Evolutionary conservation across 2,888 invertebrate species (phyloP), one percentile per base, ranked within the genome.

Genomic region (Willowsia nigromaculata): DNA sequence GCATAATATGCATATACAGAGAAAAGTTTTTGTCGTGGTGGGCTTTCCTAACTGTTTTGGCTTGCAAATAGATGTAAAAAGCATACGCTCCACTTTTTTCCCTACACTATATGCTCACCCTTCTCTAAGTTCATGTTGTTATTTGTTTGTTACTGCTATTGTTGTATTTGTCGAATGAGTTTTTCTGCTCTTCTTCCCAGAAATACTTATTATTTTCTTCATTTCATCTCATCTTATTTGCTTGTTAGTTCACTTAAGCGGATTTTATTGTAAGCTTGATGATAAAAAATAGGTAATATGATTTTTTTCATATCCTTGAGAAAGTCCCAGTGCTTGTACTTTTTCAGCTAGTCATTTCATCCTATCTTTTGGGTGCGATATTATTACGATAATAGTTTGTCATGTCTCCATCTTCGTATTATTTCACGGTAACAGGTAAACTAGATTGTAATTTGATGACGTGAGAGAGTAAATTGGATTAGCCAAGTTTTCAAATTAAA

Each of bases 401-500:
- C 33, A 62, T 30, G 2, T 71, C 43, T 71, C 25, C 53, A 76
- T 56, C 37, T 56, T 78, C 47, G 56, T 78, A 53, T 47, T 47
- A 6, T 25, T 43, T 15, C 30, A 18, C 33, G 15, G 6, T 40
- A 80, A 27, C 65, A 47, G 74, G 47, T 7, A 43, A 74, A 25
- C 43, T 40, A 43, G 74, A 25, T 43, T 76, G 33, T 50, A 50
- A 30, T 68, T 82, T 40, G 65, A 62, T 43, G 85, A 85, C 76
- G 30, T 62, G 33, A 43, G 30, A 62, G 56, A 85, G 33, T 18
- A 83, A 83, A 88, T 88, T 88, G 82, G 76, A 83, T 88, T 82
- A 76, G 65, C n/a, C 71, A 88, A 88, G 88, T 88, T 88, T 88
- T 88, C 74, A 88, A 88, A 88, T 88, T 88, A 88, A 85, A 62